Evolutionary conservation across 2,113 vertebrate species (phyloP).

Genomic region (Hypanus sabinus): DNA sequence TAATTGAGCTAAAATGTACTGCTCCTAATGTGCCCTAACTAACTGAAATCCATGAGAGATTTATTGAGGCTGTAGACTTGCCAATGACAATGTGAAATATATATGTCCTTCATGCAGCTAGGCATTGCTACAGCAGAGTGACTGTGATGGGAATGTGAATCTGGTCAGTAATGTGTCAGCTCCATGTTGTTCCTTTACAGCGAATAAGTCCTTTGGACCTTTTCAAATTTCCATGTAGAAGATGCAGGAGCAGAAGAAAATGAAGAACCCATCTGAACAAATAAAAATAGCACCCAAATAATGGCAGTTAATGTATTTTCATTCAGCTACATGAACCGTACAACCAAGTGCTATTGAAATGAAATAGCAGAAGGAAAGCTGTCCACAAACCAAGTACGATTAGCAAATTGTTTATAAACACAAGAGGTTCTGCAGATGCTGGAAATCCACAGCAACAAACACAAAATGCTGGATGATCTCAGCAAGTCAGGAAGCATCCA

Average conservation of each 20-base stretch:
- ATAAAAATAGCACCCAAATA: slow-evolving; percentile 88
- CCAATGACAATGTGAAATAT: too few relatives aligned
- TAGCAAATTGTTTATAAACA: too few relatives aligned
- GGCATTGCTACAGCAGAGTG: too few relatives aligned
- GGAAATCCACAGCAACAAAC: too few relatives aligned
- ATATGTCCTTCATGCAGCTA: too few relatives aligned
- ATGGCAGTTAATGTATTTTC: slow-evolving; percentile 78
- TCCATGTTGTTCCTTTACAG: slow-evolving; percentile 70
- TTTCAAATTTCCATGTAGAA: slow-evolving; percentile 84
- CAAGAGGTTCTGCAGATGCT: too few relatives aligned
- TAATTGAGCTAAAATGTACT: too few relatives aligned
- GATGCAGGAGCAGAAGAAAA: slow-evolving; percentile 84
- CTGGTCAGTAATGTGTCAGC: slow-evolving; percentile 77
- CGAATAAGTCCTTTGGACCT: slow-evolving; percentile 75
- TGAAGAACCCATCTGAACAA: slow-evolving; percentile 83
- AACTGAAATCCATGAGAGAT: too few relatives aligned
- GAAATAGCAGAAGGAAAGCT: slow-evolving; percentile 77
- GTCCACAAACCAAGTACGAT: slow-evolving; percentile 60
- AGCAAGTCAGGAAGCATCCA: too few relatives aligned
- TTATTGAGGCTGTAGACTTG: too few relatives aligned
- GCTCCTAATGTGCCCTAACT: too few relatives aligned
- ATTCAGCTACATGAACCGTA: slow-evolving; percentile 89
- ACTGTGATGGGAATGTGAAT: slow-evolving; percentile 71
- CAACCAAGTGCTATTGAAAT: slow-evolving; percentile 84
- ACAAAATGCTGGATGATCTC: too few relatives aligned